phyloP scores from a whole-genome alignment of 2,797 vertebrate species.

The Micropoecilia bifurca region DNA sequence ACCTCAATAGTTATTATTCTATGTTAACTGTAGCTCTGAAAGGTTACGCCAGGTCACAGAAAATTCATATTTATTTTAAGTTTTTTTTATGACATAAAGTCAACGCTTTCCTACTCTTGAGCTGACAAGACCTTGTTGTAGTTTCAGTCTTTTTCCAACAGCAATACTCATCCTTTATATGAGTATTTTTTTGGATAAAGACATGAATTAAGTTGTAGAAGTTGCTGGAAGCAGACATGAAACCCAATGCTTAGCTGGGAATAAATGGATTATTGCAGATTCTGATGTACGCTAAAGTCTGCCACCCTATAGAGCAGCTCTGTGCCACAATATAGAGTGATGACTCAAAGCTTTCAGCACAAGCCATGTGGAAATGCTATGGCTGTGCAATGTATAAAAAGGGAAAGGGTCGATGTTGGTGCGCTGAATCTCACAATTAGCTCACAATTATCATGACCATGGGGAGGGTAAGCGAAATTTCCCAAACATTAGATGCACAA shows the following conservation, averaged over 20 bases:
- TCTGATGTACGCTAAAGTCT: conserved; percentile 45
- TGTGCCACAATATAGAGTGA: conserved; percentile 72
- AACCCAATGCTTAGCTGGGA: conserved; percentile 34
- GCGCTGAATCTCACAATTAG: conserved; percentile 56
- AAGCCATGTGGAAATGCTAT: conserved; percentile 63
- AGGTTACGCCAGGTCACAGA: conserved; percentile 32
- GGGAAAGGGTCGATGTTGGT: conserved; percentile 55
- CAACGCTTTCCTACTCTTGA: background rate
- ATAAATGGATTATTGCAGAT: conserved; percentile 36
- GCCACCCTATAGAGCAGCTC: conserved; percentile 46
- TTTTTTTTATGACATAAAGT: background rate
- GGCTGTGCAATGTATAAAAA: conserved; percentile 72
- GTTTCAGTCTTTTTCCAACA: background rate
- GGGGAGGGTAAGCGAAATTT: conserved; percentile 66
- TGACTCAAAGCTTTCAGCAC: conserved; percentile 69
- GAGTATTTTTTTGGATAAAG: conserved; percentile 2
- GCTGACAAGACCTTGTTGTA: background rate
- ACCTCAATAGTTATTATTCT: conserved; percentile 57
- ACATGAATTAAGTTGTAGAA: conserved; percentile 20
- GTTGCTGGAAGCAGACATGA: conserved; percentile 28
- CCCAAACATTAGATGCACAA: background rate
- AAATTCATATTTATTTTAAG: background rate
- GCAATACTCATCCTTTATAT: conserved; percentile 1
- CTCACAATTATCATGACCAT: conserved; percentile 64
- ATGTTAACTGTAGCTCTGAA: conserved; percentile 31